These are phyloP conservation scores for Wasmannia auropunctata DNA, from an alignment of 1,140 invertebrate species.

Conservation along the genomic window DNA sequence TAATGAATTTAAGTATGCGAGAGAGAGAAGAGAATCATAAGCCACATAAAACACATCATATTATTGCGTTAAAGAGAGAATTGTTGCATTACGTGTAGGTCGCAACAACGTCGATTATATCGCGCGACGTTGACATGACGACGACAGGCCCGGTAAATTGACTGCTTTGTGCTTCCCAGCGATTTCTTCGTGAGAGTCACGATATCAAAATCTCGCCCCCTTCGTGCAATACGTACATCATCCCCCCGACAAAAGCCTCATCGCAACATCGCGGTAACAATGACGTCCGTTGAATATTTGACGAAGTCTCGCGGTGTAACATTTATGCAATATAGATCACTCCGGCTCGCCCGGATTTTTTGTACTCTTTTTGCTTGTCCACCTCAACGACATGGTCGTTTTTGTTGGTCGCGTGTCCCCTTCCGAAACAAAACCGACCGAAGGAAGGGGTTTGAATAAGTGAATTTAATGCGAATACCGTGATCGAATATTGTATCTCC, in stretches of 20 bases:
- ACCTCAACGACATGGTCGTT: neutral
- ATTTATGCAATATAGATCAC: conserved; percentile 69
- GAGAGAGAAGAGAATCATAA: neutral
- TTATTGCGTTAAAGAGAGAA: neutral
- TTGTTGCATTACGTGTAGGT: neutral
- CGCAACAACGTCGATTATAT: conserved; percentile 1
- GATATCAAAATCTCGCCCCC: conserved; percentile 20
- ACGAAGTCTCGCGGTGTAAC: conserved; percentile 57
- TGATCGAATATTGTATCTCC: neutral
- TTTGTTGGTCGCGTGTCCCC: conserved; percentile 59
- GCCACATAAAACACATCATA: neutral
- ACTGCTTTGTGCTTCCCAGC: conserved; percentile 13
- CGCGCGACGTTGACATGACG: conserved; percentile 18
- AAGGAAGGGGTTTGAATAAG: neutral
- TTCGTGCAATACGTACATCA: conserved; percentile 17
- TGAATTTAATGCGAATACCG: neutral
- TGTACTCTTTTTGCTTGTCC: conserved; percentile 11
- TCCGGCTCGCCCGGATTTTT: neutral
- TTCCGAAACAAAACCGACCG: no score
- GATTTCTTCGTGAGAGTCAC: conserved; percentile 33
- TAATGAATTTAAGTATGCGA: neutral
- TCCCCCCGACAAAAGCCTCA: conserved; percentile 15
- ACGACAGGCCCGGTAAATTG: conserved; percentile 16
- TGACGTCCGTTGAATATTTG: conserved; percentile 62
- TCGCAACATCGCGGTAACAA: conserved; percentile 29